Conservation (phyloP, 1,140 invertebrate genomes). For the Bactericera cockerelli region DNA sequence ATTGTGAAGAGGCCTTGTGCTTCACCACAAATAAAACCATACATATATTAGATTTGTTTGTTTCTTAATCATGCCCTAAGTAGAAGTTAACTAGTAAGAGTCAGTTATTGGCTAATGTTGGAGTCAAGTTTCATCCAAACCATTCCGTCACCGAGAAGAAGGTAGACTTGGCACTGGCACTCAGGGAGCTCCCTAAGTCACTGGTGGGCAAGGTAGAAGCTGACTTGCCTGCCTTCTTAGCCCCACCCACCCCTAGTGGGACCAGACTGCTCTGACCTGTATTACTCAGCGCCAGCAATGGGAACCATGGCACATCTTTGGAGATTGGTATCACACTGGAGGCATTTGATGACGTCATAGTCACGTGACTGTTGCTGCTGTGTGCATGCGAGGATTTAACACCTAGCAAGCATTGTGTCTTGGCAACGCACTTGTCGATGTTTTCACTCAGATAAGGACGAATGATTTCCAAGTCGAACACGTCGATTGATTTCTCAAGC, state of each 20-base stretch:
- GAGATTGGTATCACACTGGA: background rate
- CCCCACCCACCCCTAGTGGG: background rate
- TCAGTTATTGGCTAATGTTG: no score
- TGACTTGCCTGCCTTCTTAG: background rate
- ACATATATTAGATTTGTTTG: no score
- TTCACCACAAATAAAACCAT: no score
- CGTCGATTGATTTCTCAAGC: background rate
- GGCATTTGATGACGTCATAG: background rate
- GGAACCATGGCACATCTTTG: background rate
- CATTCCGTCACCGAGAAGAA: background rate
- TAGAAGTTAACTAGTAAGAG: no score
- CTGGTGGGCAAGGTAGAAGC: no score
- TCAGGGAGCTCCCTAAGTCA: no score
- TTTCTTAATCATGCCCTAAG: no score
- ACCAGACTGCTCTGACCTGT: background rate
- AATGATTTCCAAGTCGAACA: constrained; percentile 1
- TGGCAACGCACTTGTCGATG: background rate
- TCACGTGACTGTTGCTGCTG: background rate
- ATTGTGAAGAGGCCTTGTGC: no score
- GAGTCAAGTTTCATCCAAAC: background rate
- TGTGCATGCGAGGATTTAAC: background rate
- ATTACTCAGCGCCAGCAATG: background rate
- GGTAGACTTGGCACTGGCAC: background rate
- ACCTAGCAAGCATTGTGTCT: background rate
- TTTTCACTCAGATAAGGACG: background rate